Percentiles rank a stretch among this genome's conserved stretches.
Evolutionary conservation across 2,797 vertebrate genomes (phyloP).

Genomic region (Ctenopoma multispine): DNA sequence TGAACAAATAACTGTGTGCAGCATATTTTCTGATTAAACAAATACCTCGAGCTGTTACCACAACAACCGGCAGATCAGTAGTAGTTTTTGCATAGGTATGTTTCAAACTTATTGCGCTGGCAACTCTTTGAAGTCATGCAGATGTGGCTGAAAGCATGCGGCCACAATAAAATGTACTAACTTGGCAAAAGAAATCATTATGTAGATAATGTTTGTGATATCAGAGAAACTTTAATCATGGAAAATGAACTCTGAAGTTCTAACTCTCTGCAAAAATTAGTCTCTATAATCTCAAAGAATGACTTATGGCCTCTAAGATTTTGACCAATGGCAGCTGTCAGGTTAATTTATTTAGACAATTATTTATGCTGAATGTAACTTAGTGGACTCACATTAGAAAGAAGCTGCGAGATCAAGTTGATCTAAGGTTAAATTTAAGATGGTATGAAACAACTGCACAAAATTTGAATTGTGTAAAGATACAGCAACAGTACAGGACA

Average conservation of each 20-base stretch:
- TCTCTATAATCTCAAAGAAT: conserved; percentile 34
- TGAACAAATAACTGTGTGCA: conserved; percentile 30
- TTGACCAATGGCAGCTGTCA: conserved; percentile 52
- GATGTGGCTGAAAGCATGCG: conserved; percentile 28
- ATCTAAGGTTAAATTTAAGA: conserved; percentile 20
- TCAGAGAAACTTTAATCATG: conserved; percentile 43
- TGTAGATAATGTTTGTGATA: conserved; percentile 44
- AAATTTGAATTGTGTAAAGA: conserved; percentile 11
- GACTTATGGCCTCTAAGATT: conserved; percentile 34
- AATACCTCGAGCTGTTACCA: conserved; percentile 28
- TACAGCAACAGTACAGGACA: conserved; percentile 1
- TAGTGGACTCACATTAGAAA: conserved; percentile 16
- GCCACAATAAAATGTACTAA: conserved; percentile 42
- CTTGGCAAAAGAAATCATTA: conserved; percentile 24
- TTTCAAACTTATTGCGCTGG: conserved; percentile 29
- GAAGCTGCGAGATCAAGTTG: conserved; percentile 17
- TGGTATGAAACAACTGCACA: conserved; percentile 17
- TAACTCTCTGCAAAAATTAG: conserved; percentile 20
- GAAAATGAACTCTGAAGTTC: conserved; percentile 54
- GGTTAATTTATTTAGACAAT: conserved; percentile 38
- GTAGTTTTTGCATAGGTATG: conserved; percentile 41
- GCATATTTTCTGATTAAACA: conserved; percentile 34
- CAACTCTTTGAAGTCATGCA: conserved; percentile 53
- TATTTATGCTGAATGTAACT: conserved; percentile 44
- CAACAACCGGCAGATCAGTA: conserved; percentile 32